Conservation (phyloP, 1,140 invertebrate genomes). For the Drosophila paulistorum region DNA sequence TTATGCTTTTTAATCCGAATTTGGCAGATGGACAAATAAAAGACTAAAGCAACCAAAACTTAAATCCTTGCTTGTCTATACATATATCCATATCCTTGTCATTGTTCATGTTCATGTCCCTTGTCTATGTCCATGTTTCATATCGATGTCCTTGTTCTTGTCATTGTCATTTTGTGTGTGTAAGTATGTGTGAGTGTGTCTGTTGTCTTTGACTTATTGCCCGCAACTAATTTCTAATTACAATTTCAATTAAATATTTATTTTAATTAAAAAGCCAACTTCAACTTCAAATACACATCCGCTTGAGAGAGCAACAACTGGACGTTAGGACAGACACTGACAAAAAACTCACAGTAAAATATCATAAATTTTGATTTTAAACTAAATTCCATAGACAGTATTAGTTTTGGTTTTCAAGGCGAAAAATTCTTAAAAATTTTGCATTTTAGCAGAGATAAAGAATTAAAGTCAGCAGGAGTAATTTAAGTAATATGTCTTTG, state of each 20-base stretch:
- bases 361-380: no score
- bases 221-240: conserved; percentile 77
- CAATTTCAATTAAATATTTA: conserved; percentile 80
- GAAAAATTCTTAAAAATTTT: no score
- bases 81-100: conserved; percentile 14
- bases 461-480: no score
- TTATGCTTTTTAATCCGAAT: conserved; percentile 65
- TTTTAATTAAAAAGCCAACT: conserved; percentile 80
- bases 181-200: neutral
- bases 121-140: neutral
- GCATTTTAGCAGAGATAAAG: no score
- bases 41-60: neutral
- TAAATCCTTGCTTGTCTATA: conserved; percentile 1
- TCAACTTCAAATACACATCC: conserved; percentile 73
- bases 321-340: conserved; percentile 16
- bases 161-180: conserved; percentile 17
- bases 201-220: conserved; percentile 51
- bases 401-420: no score
- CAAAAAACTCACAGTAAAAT: conserved; percentile 12
- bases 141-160: neutral
- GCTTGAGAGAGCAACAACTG: neutral
- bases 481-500: no score
- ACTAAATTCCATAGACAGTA: no score
- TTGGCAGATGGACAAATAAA: neutral
- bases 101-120: conserved; percentile 3